A percentile compares a stretch with the other conserved stretches of the same genome.
phyloP scores from a whole-genome alignment of 2,113 vertebrate genomes.

The Neopipo cinnamomea region DNA sequence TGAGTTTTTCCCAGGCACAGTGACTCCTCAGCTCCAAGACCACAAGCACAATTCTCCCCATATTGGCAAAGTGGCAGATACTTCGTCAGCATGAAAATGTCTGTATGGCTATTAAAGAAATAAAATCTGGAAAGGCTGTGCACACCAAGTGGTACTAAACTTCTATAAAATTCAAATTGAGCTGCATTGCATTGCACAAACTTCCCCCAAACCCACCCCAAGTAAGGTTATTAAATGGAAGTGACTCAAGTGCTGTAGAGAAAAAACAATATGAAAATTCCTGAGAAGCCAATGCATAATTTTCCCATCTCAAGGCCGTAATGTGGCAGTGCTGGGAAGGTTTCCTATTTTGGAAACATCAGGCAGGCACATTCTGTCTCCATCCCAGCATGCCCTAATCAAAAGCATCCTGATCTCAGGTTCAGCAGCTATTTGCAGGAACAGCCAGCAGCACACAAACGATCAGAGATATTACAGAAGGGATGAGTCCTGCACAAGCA shows the following conservation, averaged over 20 bases:
- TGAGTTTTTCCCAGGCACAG: background rate
- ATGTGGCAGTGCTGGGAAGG: background rate
- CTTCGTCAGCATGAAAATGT: background rate
- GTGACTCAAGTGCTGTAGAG: background rate
- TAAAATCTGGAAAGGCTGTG: background rate
- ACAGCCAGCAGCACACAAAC: background rate
- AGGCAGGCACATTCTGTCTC: conserved; percentile 31
- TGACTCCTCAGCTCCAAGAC: background rate
- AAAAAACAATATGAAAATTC: conserved; percentile 2
- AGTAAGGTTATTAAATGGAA: conserved; percentile 14
- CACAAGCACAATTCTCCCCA: background rate
- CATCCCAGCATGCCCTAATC: conserved; percentile 35
- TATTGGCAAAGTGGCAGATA: background rate
- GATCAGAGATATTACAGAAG: background rate
- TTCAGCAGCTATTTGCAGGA: conserved; percentile 20
- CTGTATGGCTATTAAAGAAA: conserved; percentile 10
- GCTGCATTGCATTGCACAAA: background rate
- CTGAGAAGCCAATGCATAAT: conserved; percentile 11
- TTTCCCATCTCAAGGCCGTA: conserved; percentile 32
- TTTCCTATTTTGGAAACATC: conserved; percentile 41
- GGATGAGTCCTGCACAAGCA: background rate
- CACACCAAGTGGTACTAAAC: background rate
- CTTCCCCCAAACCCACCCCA: background rate
- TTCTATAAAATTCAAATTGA: conserved; percentile 14
- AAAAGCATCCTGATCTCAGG: conserved; percentile 33